These are phyloP conservation scores for Nematostella vectensis DNA, from an alignment of 92 coral and sea anemone genomes.

Conservation along the genomic window DNA sequence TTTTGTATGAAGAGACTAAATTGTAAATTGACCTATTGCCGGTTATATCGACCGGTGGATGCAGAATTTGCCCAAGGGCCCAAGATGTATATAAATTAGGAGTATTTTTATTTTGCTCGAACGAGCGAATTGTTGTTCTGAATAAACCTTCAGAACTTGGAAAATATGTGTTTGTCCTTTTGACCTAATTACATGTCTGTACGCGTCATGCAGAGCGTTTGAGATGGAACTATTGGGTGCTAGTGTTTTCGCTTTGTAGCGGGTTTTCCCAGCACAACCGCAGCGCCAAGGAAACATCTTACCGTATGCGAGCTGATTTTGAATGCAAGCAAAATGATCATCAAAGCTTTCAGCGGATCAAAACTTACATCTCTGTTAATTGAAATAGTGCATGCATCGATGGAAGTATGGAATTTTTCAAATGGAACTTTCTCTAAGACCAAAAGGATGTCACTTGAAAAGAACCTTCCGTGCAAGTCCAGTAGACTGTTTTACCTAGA, in stretches of 20 bases:
- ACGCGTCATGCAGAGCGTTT: not conserved
- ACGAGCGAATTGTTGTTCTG: constrained; percentile 20
- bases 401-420: not conserved
- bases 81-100: constrained; percentile 6
- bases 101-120: constrained; percentile 1
- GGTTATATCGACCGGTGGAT: not conserved
- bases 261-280: constrained; percentile 23
- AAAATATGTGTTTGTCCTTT: not conserved
- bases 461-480: too few species aligned
- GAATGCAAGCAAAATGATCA: too few species aligned
- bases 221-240: not conserved
- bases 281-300: not conserved
- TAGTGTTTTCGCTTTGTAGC: not conserved
- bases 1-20: constrained; percentile 2
- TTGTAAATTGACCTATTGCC: not conserved
- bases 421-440: not conserved
- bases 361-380: too few species aligned
- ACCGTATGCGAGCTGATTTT: too few species aligned
- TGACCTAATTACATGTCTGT: constrained; percentile 1
- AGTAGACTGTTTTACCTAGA: too few species aligned
- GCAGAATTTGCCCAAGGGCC: not conserved
- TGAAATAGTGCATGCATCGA: too few species aligned
- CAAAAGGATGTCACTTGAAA: too few species aligned
- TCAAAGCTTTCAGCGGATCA: too few species aligned
- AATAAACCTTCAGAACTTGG: constrained; percentile 7